Conservation (phyloP, 2,797 vertebrate genomes). For the Zenarchopterus dispar region DNA sequence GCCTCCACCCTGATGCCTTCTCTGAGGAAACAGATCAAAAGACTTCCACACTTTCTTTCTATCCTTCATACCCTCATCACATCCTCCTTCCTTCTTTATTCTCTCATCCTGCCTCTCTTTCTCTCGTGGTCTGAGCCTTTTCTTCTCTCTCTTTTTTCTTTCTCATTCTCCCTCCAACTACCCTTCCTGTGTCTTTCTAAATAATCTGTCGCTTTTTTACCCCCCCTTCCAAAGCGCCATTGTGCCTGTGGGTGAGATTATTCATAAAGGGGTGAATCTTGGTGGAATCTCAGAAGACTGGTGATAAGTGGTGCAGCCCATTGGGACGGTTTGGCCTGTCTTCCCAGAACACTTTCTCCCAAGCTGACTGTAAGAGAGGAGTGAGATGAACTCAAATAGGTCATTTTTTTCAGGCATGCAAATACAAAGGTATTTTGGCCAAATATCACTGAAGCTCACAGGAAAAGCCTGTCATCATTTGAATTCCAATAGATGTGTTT, state of each 20-base stretch:
- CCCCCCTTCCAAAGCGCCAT: conserved; percentile 47
- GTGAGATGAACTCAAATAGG: conserved; percentile 69
- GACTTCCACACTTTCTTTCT: conserved; percentile 79
- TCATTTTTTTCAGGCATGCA: conserved; percentile 51
- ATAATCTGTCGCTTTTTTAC: conserved; percentile 91
- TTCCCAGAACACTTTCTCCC: conserved; percentile 83
- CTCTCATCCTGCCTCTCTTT: conserved; percentile 74
- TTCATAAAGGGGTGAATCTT: conserved; percentile 93
- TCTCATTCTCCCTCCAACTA: conserved; percentile 54
- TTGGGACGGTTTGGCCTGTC: conserved; percentile 91
- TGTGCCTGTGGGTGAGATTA: conserved; percentile 95
- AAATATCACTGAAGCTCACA: conserved; percentile 27
- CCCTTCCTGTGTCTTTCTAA: conserved; percentile 83
- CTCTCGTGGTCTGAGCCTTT: conserved; percentile 29
- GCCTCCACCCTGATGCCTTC: conserved; percentile 70
- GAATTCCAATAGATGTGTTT: neutral
- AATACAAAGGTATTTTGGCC: conserved; percentile 48
- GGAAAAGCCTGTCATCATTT: conserved; percentile 3
- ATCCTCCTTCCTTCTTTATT: conserved; percentile 49
- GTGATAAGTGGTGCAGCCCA: conserved; percentile 95
- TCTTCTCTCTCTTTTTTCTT: conserved; percentile 26
- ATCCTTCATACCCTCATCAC: conserved; percentile 40
- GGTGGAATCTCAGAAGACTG: conserved; percentile 92
- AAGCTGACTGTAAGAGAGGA: conserved; percentile 36
- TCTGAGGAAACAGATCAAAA: conserved; percentile 93